phyloP scores from a whole-genome alignment of 2,797 vertebrate species.

The Brachyrhaphis roseni region DNA sequence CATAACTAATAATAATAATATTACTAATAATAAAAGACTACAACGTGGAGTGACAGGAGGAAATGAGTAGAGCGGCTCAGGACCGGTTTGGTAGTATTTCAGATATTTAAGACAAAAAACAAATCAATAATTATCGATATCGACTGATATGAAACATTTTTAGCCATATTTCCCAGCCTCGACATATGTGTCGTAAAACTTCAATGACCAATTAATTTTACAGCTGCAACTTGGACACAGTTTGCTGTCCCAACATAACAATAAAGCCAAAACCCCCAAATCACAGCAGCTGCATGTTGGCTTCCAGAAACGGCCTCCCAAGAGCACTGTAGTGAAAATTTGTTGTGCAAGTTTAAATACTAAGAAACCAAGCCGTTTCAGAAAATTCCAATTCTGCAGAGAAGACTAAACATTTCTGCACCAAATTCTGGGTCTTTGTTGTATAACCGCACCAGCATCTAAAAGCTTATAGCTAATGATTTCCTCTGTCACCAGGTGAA shows the following conservation, averaged over 20 bases:
- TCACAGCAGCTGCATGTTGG: background rate
- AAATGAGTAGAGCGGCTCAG: too few relatives aligned
- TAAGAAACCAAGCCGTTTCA: background rate
- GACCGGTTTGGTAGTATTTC: too few relatives aligned
- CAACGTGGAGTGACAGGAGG: too few relatives aligned
- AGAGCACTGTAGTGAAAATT: background rate
- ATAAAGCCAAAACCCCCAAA: background rate
- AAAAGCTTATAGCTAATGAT: background rate
- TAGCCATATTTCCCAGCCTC: too few relatives aligned
- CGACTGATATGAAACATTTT: too few relatives aligned
- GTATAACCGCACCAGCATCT: background rate
- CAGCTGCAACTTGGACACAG: background rate
- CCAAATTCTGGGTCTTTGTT: background rate
- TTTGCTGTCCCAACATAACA: background rate
- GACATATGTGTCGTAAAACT: background rate
- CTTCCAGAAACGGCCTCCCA: background rate
- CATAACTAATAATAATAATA: too few relatives aligned
- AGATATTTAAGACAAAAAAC: too few relatives aligned
- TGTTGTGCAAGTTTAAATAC: background rate
- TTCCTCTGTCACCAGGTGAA: slow-evolving; percentile 83
- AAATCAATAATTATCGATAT: too few relatives aligned
- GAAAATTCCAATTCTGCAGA: background rate
- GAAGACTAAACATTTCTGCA: background rate
- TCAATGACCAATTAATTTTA: background rate
- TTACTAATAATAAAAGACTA: too few relatives aligned